Evolutionary conservation across 1,140 invertebrate species (phyloP).

Genomic region (Pogonognathellus flavescens): DNA sequence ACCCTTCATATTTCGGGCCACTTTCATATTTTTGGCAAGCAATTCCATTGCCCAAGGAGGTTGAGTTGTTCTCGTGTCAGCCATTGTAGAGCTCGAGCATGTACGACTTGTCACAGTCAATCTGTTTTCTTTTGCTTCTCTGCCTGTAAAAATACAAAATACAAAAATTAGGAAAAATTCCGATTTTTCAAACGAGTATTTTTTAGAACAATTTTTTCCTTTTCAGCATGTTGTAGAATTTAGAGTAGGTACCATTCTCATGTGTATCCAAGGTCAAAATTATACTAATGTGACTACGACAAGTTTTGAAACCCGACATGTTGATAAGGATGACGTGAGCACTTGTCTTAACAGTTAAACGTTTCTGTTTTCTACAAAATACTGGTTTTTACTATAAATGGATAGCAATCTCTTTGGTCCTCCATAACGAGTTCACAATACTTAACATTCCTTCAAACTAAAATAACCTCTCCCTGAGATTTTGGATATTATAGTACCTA

Average conservation of each 20-base stretch:
- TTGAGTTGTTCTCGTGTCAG: slow-evolving; percentile 35
- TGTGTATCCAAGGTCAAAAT: not conserved
- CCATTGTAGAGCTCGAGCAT: slow-evolving; percentile 10
- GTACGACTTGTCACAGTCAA: slow-evolving; percentile 19
- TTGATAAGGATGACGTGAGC: too few relatives aligned
- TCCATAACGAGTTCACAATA: too few relatives aligned
- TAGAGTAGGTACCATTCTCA: not conserved
- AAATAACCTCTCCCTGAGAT: too few relatives aligned
- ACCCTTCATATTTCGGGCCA: slow-evolving; percentile 56
- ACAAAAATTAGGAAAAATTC: not conserved
- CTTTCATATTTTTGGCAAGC: slow-evolving; percentile 61
- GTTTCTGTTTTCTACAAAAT: too few relatives aligned
- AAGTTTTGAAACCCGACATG: too few relatives aligned
- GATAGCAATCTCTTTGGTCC: too few relatives aligned
- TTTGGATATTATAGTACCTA: too few relatives aligned
- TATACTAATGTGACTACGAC: not conserved
- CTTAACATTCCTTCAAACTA: too few relatives aligned
- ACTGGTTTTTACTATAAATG: too few relatives aligned
- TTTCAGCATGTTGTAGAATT: too few relatives aligned
- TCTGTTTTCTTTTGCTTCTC: slow-evolving; percentile 18
- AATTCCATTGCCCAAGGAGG: slow-evolving; percentile 63
- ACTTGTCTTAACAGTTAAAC: too few relatives aligned
- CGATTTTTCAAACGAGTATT: not conserved
- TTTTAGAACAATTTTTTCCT: too few relatives aligned
- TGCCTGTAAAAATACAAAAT: slow-evolving; percentile 48